A percentile compares a stretch with the other conserved stretches of the same genome.
These are phyloP conservation scores for Octomys mimax DNA, from an alignment of 2,797 vertebrate genomes.

Conservation along the genomic window DNA sequence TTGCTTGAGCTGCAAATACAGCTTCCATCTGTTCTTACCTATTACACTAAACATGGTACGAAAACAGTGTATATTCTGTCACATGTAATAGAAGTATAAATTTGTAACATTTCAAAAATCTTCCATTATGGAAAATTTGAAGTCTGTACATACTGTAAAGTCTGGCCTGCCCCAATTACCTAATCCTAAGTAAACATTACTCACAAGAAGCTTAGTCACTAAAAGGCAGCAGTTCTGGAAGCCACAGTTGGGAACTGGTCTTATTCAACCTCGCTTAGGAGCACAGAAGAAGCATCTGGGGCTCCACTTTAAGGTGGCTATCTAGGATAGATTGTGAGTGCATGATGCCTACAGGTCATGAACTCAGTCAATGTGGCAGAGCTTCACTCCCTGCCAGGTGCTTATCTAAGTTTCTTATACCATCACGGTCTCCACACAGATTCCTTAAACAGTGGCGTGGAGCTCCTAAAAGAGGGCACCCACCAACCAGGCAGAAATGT, in stretches of 20 bases:
- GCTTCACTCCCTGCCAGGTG: neutral
- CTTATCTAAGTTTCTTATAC: neutral
- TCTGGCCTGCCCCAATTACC: neutral
- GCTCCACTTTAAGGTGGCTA: neutral
- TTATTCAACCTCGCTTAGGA: accelerated
- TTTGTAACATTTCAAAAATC: neutral
- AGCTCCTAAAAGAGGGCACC: neutral
- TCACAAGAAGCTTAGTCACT: neutral
- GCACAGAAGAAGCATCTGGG: neutral
- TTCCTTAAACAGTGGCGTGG: neutral
- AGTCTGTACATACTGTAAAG: neutral
- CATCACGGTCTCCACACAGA: neutral
- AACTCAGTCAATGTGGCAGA: neutral
- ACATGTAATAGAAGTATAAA: neutral
- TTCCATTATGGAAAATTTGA: neutral
- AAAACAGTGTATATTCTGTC: neutral
- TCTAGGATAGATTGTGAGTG: neutral
- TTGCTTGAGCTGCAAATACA: neutral
- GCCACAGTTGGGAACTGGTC: neutral
- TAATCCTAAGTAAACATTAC: neutral
- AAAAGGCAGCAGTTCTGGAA: neutral
- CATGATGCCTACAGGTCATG: neutral
- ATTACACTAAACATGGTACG: neutral
- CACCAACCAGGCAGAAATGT: neutral
- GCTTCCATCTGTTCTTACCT: neutral